Percentiles rank a stretch among this genome's conserved stretches.
phyloP scores from a whole-genome alignment of 2,888 invertebrate genomes.

The Agriopis marginaria region DNA sequence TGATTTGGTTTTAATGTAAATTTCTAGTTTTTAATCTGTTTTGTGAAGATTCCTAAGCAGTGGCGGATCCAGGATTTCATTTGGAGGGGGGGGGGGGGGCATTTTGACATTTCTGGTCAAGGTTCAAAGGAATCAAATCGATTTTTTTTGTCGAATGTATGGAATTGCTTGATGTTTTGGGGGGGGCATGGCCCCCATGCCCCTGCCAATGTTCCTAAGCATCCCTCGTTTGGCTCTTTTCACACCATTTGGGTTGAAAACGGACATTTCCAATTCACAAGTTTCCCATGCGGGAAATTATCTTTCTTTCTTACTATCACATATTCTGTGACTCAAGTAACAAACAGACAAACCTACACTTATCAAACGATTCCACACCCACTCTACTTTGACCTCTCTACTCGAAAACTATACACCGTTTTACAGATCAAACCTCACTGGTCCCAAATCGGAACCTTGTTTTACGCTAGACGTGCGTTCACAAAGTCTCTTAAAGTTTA shows the following conservation, averaged over 20 bases:
- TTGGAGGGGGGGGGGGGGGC: too few relatives aligned
- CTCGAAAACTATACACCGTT: not conserved
- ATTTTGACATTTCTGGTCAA: too few relatives aligned
- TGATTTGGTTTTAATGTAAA: too few relatives aligned
- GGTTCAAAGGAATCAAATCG: too few relatives aligned
- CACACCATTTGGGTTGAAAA: not conserved
- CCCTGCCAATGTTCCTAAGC: too few relatives aligned
- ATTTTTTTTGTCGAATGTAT: too few relatives aligned
- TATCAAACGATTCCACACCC: conserved; percentile 41
- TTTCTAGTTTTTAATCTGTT: too few relatives aligned
- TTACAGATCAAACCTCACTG: conserved; percentile 56
- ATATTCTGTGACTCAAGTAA: conserved; percentile 32
- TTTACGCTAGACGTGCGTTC: conserved; percentile 80
- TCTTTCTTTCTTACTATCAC: not conserved
- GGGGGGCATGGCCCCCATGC: too few relatives aligned
- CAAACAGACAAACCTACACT: conserved; percentile 37
- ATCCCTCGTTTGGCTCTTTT: not conserved
- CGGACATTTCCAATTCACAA: conserved; percentile 6
- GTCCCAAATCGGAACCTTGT: conserved; percentile 77
- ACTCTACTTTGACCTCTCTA: conserved; percentile 22
- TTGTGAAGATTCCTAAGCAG: too few relatives aligned
- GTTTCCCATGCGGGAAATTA: conserved; percentile 39
- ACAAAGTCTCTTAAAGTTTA: conserved; percentile 68
- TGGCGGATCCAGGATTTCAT: too few relatives aligned
- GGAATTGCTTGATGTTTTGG: too few relatives aligned